Evolutionary conservation across 2,888 invertebrate genomes (phyloP).

Genomic region (Unio delphinus): DNA sequence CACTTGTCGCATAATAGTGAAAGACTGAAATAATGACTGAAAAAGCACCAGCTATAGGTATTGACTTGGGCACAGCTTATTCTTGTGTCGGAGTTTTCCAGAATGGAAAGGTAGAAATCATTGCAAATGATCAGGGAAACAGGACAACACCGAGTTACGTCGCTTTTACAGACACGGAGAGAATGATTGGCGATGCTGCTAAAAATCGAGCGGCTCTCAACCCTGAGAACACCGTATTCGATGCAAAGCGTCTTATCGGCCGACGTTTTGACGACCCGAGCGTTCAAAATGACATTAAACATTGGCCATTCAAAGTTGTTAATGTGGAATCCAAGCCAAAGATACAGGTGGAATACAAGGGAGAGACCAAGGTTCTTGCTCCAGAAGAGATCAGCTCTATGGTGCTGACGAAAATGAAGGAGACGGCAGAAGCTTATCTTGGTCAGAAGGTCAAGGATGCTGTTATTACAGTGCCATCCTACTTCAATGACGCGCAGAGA

Average conservation of each 20-base stretch:
- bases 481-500: slow-evolving; percentile 74
- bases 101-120: slow-evolving; percentile 73
- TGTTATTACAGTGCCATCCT: slow-evolving; percentile 69
- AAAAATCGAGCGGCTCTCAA: slow-evolving; percentile 77
- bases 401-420: slow-evolving; percentile 92
- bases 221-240: slow-evolving; percentile 81
- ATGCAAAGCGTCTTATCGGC: slow-evolving; percentile 65
- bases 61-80: slow-evolving; percentile 90
- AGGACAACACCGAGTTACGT: slow-evolving; percentile 82
- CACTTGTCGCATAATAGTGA: too few species aligned
- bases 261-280: slow-evolving; percentile 52
- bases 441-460: slow-evolving; percentile 76
- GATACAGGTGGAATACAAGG: slow-evolving; percentile 76
- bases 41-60: slow-evolving; percentile 80
- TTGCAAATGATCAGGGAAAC: slow-evolving; percentile 77
- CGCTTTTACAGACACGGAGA: slow-evolving; percentile 77
- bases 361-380: slow-evolving; percentile 87
- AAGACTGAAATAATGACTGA: neutral
- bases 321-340: slow-evolving; percentile 55
- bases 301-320: slow-evolving; percentile 61
- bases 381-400: slow-evolving; percentile 92
- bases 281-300: slow-evolving; percentile 62
- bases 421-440: slow-evolving; percentile 71
- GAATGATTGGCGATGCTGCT: slow-evolving; percentile 72
- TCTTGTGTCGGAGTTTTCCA: slow-evolving; percentile 74